Percentiles rank a stretch among this genome's conserved stretches.
These are phyloP conservation scores for Crax fasciolata DNA, from an alignment of 2,797 vertebrate species.

Conservation along the genomic window DNA sequence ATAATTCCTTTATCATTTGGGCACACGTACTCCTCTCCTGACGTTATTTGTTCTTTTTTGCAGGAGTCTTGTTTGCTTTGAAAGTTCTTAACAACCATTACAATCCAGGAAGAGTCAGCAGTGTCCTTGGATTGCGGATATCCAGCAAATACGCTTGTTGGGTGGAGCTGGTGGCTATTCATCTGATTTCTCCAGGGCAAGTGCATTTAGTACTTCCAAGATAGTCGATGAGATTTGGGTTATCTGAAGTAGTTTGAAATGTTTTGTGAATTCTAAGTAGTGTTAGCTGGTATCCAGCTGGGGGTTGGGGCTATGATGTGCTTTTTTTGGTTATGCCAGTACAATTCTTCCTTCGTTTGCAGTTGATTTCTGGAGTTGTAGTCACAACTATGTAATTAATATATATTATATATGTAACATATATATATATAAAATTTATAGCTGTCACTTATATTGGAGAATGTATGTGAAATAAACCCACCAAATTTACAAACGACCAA, in stretches of 20 bases:
- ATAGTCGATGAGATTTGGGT: background rate
- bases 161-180: slow-evolving; percentile 93
- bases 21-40: background rate
- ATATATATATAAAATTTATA: background rate
- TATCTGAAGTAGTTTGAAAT: background rate
- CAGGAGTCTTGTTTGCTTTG: slow-evolving; percentile 95
- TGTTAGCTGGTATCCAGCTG: background rate
- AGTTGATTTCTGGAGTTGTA: background rate
- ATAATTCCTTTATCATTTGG: background rate
- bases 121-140: slow-evolving; percentile 87
- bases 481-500: background rate
- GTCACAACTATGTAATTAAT: background rate
- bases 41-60: slow-evolving; percentile 54
- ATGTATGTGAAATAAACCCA: background rate
- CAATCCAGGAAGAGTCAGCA: slow-evolving; percentile 87
- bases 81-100: slow-evolving; percentile 95
- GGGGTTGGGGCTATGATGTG: background rate
- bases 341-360: background rate
- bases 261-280: background rate
- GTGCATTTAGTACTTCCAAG: slow-evolving; percentile 50
- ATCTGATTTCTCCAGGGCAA: slow-evolving; percentile 91
- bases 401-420: too few relatives aligned
- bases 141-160: slow-evolving; percentile 91
- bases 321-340: background rate
- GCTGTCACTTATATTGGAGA: background rate